These are phyloP conservation scores for Bombus haemorrhoidalis DNA, from an alignment of 1,140 invertebrate species.

Conservation along the genomic window DNA sequence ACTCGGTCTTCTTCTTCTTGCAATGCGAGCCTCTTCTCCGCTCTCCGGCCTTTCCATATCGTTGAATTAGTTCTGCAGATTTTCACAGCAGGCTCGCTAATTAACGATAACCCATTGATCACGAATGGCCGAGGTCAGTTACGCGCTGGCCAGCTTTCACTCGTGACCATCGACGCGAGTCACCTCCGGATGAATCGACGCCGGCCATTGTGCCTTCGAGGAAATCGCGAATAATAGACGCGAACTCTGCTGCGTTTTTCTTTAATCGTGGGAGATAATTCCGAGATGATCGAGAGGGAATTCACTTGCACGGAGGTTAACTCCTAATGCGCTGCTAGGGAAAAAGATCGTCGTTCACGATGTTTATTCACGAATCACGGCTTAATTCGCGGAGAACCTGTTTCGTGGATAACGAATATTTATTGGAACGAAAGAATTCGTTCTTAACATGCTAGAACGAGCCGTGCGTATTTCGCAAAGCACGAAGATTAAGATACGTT, in stretches of 20 bases:
- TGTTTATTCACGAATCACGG: not conserved
- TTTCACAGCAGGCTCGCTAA: conserved; percentile 25
- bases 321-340: not conserved
- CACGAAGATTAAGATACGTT: conserved; percentile 4
- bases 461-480: not conserved
- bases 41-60: not conserved
- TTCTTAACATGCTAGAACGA: not conserved
- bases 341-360: not conserved
- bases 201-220: not conserved
- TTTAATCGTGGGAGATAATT: conserved; percentile 7
- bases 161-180: conserved; percentile 9
- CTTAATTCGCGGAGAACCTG: not conserved
- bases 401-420: not conserved
- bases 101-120: conserved; percentile 32
- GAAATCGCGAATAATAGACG: not conserved
- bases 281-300: not conserved
- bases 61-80: conserved; percentile 13
- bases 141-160: conserved; percentile 45
- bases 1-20: conserved; percentile 67
- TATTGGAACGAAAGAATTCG: not conserved
- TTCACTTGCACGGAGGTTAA: not conserved
- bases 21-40: not conserved
- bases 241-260: not conserved
- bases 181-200: not conserved
- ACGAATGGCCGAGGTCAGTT: conserved; percentile 48